Conservation (phyloP, 2,113 vertebrate genomes). For the Lampris megalopsis region DNA sequence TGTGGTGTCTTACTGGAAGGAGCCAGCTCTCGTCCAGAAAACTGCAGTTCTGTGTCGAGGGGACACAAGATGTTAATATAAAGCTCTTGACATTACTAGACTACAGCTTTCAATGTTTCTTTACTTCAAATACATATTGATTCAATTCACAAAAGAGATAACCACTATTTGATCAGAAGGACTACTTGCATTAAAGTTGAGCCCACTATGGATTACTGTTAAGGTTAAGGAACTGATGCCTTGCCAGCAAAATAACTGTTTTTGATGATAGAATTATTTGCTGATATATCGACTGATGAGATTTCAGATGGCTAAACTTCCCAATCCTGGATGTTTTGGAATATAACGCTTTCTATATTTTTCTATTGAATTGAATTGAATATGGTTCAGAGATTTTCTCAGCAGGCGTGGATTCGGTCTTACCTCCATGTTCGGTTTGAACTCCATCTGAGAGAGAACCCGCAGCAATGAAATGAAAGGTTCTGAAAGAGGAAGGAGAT, state of each 20-base stretch:
- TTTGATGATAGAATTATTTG: no score
- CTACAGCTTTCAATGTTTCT: not conserved
- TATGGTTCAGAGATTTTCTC: not conserved
- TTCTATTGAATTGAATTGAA: no score
- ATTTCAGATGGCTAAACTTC: no score
- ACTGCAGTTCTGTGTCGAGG: conserved; percentile 83
- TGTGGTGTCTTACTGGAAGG: conserved; percentile 76
- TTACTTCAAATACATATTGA: not conserved
- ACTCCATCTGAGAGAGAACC: conserved; percentile 84
- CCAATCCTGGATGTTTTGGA: no score
- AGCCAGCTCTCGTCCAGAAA: conserved; percentile 89
- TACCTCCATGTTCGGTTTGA: conserved; percentile 86
- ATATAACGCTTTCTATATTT: no score
- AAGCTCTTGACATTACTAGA: not conserved
- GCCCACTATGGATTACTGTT: no score
- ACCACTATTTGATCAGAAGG: no score
- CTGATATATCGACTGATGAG: no score
- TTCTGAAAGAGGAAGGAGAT: conserved; percentile 66
- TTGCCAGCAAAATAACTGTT: no score
- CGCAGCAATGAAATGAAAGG: conserved; percentile 85
- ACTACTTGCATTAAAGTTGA: no score
- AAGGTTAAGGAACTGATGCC: no score
- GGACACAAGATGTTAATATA: not conserved
- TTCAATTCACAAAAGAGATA: no score
- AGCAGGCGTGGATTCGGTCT: not conserved